Base-by-base conservation (phyloP, 2,113 vertebrate species). In the Hydropotes inermis region DNA sequence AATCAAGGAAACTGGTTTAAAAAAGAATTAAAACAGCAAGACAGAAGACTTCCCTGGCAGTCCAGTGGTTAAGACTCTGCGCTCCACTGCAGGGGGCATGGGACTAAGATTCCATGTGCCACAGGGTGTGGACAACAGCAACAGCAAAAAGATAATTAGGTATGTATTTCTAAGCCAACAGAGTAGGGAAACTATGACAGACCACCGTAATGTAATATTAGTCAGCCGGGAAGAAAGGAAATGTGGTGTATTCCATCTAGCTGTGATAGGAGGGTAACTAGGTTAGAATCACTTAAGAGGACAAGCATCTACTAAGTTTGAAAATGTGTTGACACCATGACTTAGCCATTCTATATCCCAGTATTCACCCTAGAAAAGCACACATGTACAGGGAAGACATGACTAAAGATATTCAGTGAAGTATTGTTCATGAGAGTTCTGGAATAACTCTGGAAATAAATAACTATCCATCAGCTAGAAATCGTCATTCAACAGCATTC, bases 201-300 rank as follows among this genome's bases (percentile, higher is more conserved):
- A 79, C 11, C 12, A 50, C 67, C 47, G 1, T 19, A 25, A 15
- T 21, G 9, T 15, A 45, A 36, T 7, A 6, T 45, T 1, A 27
- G n/a, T 28, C 27, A 2, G 30, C 83, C 0, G 10, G 16, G 6
- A 6, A 0, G 1, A 5, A 8, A 17, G 27, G 12, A 9, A 17
- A 8, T 10, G 0, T 3, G 25, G 13, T 19, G 2, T 23, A 36
- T 19, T 87, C 39, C 58, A 21, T 58, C 30, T 50, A 23, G 54
- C 74, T 70, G 21, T 21, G 43, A 23, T 5, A 50, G 11, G n/a
- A 52, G 43, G 8, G 23, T 39, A 10, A 84, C 70, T 58, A 17
- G 9, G 27, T 10, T 57, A 10, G 27, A 47, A 55, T 1, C 12
- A 33, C 39, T 17, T 19, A 45, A 54, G 17, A 50, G 3, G 54